Evolutionary conservation across 1,140 invertebrate genomes (phyloP), one percentile per base, ranked within the genome.

Genomic region (Caenorhabditis briggsae): DNA sequence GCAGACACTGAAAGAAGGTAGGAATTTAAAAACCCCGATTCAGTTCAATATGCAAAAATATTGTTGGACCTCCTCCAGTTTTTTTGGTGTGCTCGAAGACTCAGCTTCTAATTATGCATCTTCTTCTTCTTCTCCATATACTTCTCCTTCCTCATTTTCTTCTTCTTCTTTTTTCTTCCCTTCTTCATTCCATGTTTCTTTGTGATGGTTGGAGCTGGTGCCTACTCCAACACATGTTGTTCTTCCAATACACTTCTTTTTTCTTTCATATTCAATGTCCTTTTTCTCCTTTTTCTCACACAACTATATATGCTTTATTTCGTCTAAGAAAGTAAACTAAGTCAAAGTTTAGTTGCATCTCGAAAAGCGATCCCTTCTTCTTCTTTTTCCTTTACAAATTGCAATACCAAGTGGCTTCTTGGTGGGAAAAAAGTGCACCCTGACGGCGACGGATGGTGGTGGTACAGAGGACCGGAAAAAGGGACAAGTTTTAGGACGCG

Each of bases 41-140:
- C n/a, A n/a, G 16, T 58, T 58, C 50, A 53, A 53, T 53, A 53
- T 53, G 20, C 70, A 78, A 5, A 50, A 78, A 53, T 50, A 78
- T 78, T 50, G 20, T 78, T 78, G 41, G 64, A 70, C 41, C 64
- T 53, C 50, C 50, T 53, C 9, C 50, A 53, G 50, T 53, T 50
- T 50, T 43, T 78, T 78, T 78, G 70, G 70, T 78, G 70, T 78
- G n/a, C 33, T 33, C n/a, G 46, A 14, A 50, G 70, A n/a, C 46
- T 53, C 70, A 25, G 25, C 70, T 78, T 78, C 70, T 78, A 78
- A 78, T 78, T 78, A 78, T 78, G 70, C 70, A 78, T 78, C 70
- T 78, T 41, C 70, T 78, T n/a, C 64, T 70, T 20, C 41, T 70
- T 14, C 61, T 70, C 16, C 41, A 14, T 78, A 25, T 78, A 53